A percentile compares a stretch with the other conserved stretches of the same genome.
Conservation (phyloP, 30 jellyfish, hydroid and myxozoan genomes). For the Catostylus mosaicus region DNA sequence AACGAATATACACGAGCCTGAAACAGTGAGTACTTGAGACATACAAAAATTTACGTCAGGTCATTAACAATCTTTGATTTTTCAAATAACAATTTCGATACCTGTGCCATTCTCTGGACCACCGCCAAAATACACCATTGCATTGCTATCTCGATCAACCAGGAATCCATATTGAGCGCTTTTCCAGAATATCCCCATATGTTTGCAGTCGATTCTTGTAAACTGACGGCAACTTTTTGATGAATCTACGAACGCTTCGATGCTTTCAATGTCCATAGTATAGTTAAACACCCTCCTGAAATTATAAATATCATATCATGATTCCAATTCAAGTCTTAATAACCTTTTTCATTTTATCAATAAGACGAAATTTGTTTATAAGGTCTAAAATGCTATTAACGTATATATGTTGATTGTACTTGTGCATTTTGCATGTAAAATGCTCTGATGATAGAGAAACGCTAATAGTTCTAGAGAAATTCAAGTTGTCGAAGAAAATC, state of each 20-base stretch:
- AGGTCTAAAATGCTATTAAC: too few relatives aligned
- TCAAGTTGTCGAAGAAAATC: too few relatives aligned
- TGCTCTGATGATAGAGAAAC: too few relatives aligned
- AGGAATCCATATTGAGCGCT: background rate
- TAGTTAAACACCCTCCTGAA: background rate
- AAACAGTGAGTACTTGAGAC: too few relatives aligned
- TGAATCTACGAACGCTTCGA: background rate
- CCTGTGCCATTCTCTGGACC: background rate
- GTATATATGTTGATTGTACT: too few relatives aligned
- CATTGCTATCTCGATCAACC: background rate
- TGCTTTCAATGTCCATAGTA: background rate
- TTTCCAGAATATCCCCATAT: background rate
- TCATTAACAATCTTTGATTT: too few relatives aligned
- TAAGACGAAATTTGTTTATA: too few relatives aligned
- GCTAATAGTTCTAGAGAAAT: too few relatives aligned
- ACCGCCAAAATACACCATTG: slow-evolving; percentile 18
- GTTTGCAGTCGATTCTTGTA: background rate
- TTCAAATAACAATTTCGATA: too few relatives aligned
- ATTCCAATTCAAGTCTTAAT: background rate
- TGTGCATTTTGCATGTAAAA: too few relatives aligned
- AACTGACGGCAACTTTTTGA: background rate
- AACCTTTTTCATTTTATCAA: background rate
- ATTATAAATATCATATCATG: background rate
- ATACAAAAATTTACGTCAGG: too few relatives aligned
- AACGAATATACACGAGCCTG: too few relatives aligned